Percentiles rank a stretch among this genome's conserved stretches.
Conservation (phyloP, 2,797 vertebrate genomes). For the Coregonus sp. region DNA sequence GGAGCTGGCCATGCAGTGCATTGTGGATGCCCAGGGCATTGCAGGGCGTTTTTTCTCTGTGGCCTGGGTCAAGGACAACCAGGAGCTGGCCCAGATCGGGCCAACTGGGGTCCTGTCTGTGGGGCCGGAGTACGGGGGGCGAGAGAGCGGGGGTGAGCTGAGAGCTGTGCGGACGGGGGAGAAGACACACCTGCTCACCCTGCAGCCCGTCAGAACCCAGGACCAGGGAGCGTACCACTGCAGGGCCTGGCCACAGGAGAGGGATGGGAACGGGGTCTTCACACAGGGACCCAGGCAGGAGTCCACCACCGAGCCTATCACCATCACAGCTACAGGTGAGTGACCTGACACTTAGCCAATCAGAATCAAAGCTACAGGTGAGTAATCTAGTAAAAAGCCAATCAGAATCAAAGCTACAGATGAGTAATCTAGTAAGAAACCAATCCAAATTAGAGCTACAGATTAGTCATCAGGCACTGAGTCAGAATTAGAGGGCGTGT, state of each 20-base stretch:
- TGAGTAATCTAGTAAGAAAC: constrained; percentile 38
- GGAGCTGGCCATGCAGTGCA: constrained; percentile 73
- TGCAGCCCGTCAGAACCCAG: constrained; percentile 65
- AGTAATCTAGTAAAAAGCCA: constrained; percentile 22
- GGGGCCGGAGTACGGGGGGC: constrained; percentile 49
- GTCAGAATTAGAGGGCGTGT: background rate
- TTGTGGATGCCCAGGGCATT: constrained; percentile 50
- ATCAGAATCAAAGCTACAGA: constrained; percentile 49
- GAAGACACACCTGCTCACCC: constrained; percentile 69
- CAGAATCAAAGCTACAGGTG: constrained; percentile 56
- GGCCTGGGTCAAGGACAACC: constrained; percentile 68
- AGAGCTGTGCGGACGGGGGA: constrained; percentile 63
- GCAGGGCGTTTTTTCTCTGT: constrained; percentile 67
- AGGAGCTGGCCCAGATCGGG: constrained; percentile 70
- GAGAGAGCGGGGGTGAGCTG: constrained; percentile 70
- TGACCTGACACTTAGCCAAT: constrained; percentile 15
- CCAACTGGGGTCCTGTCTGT: constrained; percentile 72
- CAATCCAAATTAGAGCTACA: background rate
- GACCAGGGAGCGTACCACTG: constrained; percentile 82
- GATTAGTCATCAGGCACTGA: background rate
- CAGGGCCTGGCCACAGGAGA: constrained; percentile 67
- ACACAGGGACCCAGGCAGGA: constrained; percentile 53
- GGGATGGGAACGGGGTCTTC: constrained; percentile 47
- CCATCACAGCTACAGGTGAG: constrained; percentile 65
- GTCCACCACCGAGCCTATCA: constrained; percentile 57